Percentiles rank a stretch among this genome's conserved stretches.
These are phyloP conservation scores for Octonoba sinensis DNA, from an alignment of 2,888 invertebrate species.

Conservation along the genomic window DNA sequence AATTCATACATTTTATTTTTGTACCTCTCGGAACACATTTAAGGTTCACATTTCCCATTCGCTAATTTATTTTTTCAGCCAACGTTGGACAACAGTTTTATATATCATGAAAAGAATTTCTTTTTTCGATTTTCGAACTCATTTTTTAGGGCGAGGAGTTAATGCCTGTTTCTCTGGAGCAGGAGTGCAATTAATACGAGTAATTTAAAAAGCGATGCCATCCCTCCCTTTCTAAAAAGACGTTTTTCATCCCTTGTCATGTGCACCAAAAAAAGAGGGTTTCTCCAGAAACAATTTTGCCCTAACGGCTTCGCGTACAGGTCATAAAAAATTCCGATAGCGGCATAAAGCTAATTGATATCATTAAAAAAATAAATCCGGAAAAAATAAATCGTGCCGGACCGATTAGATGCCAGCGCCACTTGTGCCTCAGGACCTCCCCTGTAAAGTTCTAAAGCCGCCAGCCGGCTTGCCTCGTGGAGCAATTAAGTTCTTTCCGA, in stretches of 20 bases:
- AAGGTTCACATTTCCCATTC: too few species aligned
- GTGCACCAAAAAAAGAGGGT: constrained; percentile 44
- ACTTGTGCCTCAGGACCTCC: constrained; percentile 48
- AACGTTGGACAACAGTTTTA: too few species aligned
- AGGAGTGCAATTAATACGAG: constrained; percentile 43
- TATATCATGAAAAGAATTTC: constrained; percentile 29
- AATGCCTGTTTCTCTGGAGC: constrained; percentile 43
- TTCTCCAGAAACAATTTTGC: constrained; percentile 48
- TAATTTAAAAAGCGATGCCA: constrained; percentile 50
- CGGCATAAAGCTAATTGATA: constrained; percentile 63
- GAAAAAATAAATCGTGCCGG: constrained; percentile 58
- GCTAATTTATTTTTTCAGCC: too few species aligned
- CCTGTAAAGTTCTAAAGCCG: constrained; percentile 42
- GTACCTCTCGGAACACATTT: too few species aligned
- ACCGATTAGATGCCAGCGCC: constrained; percentile 59
- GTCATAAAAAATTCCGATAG: constrained; percentile 52
- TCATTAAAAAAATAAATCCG: constrained; percentile 62
- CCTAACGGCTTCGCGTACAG: constrained; percentile 28
- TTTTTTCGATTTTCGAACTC: constrained; percentile 11
- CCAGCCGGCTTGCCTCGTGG: constrained; percentile 49
- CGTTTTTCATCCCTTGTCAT: constrained; percentile 63
- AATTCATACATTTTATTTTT: too few species aligned
- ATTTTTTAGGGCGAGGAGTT: constrained; percentile 35
- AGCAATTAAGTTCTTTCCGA: constrained; percentile 63
- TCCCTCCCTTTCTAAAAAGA: constrained; percentile 43